A percentile compares a stretch with the other conserved stretches of the same genome.
phyloP scores from a whole-genome alignment of 2,888 invertebrate species.

The Antheraea yamamai region DNA sequence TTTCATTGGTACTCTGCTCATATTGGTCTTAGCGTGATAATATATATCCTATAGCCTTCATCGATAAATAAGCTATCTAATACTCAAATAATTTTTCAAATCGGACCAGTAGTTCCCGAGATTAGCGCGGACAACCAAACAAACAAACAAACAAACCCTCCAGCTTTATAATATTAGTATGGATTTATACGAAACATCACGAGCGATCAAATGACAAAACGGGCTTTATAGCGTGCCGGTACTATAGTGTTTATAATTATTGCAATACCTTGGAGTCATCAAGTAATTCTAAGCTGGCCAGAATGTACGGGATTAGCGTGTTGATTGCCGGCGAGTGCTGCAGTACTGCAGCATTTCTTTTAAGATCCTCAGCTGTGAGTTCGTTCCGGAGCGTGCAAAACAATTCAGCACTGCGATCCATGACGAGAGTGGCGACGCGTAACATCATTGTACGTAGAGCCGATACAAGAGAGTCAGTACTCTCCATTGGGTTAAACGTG shows the following conservation, averaged over 20 bases:
- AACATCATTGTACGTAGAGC: slow-evolving; percentile 80
- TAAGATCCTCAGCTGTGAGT: slow-evolving; percentile 74
- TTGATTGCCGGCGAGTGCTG: slow-evolving; percentile 84
- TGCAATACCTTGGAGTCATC: slow-evolving; percentile 89
- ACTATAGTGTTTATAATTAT: not conserved
- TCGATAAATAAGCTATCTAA: no score
- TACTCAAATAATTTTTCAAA: no score
- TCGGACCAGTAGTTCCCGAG: no score
- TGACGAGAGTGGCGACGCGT: slow-evolving; percentile 88
- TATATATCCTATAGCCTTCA: no score
- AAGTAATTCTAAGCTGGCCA: slow-evolving; percentile 91
- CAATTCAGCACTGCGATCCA: slow-evolving; percentile 89
- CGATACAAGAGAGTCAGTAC: slow-evolving; percentile 50
- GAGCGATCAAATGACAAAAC: not conserved
- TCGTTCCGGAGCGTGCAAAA: slow-evolving; percentile 89
- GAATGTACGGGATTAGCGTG: slow-evolving; percentile 90
- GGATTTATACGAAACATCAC: no score
- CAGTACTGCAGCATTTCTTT: slow-evolving; percentile 57
- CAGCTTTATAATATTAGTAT: no score
- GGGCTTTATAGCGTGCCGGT: no score
- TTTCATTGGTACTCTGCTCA: no score
- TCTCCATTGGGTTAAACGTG: slow-evolving; percentile 46
- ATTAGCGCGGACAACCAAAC: no score
- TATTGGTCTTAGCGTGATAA: no score
- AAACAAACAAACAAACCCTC: no score